phyloP scores from a whole-genome alignment of 1,140 invertebrate genomes.

The Drosophila lacertosa region DNA sequence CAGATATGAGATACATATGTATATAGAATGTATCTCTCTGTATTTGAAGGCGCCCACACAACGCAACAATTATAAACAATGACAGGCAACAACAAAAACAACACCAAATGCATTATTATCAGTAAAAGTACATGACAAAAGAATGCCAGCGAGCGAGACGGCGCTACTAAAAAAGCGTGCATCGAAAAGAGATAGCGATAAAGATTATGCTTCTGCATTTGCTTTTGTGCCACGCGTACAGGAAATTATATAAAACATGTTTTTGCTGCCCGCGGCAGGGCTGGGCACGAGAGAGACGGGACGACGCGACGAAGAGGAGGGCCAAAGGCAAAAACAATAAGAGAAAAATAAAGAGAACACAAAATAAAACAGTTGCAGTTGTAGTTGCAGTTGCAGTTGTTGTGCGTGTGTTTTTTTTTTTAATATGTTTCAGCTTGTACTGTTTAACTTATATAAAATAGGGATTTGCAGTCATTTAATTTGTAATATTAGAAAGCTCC shows the following conservation, averaged over 20 bases:
- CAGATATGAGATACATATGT: constrained; percentile 49
- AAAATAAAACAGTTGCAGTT: constrained; percentile 38
- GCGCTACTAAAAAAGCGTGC: too few species aligned
- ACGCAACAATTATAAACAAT: constrained; percentile 74
- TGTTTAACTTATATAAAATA: too few species aligned
- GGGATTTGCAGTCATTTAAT: too few species aligned
- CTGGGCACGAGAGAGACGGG: background rate
- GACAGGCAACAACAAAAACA: constrained; percentile 50
- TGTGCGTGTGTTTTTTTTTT: constrained; percentile 16
- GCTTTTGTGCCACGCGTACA: constrained; percentile 77
- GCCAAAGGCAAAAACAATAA: constrained; percentile 66
- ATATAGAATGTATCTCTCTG: constrained; percentile 29
- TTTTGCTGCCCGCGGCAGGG: constrained; percentile 28
- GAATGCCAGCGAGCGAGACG: constrained; percentile 42
- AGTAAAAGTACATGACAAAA: constrained; percentile 77
- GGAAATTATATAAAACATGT: constrained; percentile 81
- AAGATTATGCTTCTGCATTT: constrained; percentile 68
- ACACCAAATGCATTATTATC: constrained; percentile 76
- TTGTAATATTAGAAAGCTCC: too few species aligned
- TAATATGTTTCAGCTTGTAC: too few species aligned
- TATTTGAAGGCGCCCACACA: constrained; percentile 38
- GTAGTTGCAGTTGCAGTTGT: constrained; percentile 66
- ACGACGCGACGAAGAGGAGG: background rate
- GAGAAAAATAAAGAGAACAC: constrained; percentile 30
- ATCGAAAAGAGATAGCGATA: constrained; percentile 20